Conservation (phyloP, 1,140 invertebrate species). For the Psilanteris sp. region DNA sequence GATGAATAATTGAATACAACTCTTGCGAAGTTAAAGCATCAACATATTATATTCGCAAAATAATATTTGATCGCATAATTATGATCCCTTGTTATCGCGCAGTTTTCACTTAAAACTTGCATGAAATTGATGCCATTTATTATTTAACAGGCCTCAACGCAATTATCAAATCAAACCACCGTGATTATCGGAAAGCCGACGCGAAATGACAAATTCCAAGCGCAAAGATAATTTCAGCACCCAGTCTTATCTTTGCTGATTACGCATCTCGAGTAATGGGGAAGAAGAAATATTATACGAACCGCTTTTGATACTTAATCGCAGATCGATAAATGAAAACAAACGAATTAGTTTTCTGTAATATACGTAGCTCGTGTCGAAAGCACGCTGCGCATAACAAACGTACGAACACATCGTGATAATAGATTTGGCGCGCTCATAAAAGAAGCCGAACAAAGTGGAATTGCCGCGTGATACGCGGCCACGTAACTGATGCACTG, state of each 20-base stretch:
- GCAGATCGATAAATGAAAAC: constrained; percentile 27
- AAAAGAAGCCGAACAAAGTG: constrained; percentile 44
- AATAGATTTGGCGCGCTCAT: constrained; percentile 20
- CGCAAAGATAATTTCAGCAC: constrained; percentile 6
- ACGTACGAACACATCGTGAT: constrained; percentile 30
- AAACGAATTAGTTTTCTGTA: constrained; percentile 43
- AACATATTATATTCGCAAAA: no score
- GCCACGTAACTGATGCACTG: constrained; percentile 26
- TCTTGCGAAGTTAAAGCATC: no score
- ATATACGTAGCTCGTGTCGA: constrained; percentile 24
- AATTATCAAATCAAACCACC: background rate
- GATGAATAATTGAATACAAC: no score
- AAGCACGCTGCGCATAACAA: constrained; percentile 19
- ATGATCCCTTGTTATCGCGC: no score
- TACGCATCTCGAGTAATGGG: constrained; percentile 2
- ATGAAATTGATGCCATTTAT: no score
- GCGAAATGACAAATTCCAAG: constrained; percentile 12
- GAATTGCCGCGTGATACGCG: constrained; percentile 18
- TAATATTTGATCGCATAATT: no score
- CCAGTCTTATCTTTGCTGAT: constrained; percentile 5
- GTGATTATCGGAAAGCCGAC: constrained; percentile 2
- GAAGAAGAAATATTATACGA: no score
- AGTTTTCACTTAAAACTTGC: no score
- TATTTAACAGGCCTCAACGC: no score
- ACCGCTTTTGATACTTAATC: constrained; percentile 15